Evolutionary conservation across 2,888 invertebrate genomes (phyloP).

Genomic region (Petrolisthes cinctipes): DNA sequence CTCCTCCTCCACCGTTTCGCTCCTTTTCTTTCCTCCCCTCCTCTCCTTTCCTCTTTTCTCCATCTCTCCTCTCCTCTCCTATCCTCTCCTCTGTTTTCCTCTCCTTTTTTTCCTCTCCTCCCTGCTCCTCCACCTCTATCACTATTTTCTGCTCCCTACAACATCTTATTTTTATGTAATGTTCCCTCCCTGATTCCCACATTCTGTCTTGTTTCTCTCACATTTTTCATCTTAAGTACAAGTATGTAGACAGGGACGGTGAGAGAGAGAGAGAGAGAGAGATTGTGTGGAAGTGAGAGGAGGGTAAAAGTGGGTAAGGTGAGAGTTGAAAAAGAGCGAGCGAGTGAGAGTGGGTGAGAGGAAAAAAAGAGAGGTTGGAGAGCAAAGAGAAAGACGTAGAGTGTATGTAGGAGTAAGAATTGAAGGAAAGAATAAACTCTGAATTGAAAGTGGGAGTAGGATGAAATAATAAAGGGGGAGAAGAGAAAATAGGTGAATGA

Average conservation of each 20-base stretch:
- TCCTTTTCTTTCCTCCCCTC: not conserved
- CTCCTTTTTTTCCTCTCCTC: not conserved
- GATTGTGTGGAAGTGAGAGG: not conserved
- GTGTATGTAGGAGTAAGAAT: not conserved
- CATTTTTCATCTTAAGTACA: too few relatives aligned
- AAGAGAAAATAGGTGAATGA: too few relatives aligned
- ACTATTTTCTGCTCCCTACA: not conserved
- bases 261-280: not conserved
- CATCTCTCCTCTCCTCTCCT: not conserved
- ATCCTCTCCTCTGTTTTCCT: not conserved
- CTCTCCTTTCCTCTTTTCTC: not conserved
- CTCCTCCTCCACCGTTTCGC: not conserved
- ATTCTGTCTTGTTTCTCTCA: too few relatives aligned
- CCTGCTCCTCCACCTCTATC: not conserved
- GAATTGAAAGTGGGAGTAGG: too few relatives aligned
- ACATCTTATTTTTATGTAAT: not conserved
- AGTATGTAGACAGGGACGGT: too few relatives aligned
- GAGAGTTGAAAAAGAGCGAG: not conserved
- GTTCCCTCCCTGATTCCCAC: too few relatives aligned
- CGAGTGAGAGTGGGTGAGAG: not conserved
- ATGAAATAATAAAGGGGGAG: too few relatives aligned
- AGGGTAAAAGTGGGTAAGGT: not conserved
- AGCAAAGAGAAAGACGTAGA: not conserved
- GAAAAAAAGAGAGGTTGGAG: not conserved
- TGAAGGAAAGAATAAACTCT: not conserved